phyloP scores from a whole-genome alignment of 2,888 invertebrate species.

The Mystacides longicornis region DNA sequence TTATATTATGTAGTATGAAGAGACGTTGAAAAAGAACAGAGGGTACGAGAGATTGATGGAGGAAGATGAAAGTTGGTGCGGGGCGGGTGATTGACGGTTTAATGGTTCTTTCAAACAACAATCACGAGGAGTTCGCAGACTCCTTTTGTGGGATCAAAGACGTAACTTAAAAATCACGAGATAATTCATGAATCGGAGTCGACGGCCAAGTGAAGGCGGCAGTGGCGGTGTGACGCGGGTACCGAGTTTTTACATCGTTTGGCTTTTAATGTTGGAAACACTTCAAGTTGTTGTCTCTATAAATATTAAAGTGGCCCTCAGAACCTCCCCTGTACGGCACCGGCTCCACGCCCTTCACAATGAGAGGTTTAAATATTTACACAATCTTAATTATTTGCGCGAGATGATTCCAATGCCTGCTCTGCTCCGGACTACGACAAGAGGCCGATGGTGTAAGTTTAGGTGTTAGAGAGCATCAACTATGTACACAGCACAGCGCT shows the following conservation, averaged over 20 bases:
- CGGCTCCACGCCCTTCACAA: not conserved
- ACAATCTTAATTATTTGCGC: not conserved
- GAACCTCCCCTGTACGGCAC: not conserved
- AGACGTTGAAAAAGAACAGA: no score
- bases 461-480: not conserved
- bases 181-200: no score
- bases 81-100: no score
- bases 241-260: not conserved
- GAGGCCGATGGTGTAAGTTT: not conserved
- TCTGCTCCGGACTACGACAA: not conserved
- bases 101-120: no score
- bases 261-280: conserved; percentile 1
- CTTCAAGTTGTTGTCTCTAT: not conserved
- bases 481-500: not conserved
- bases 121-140: no score
- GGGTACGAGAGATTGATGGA: no score
- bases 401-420: not conserved
- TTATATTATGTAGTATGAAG: no score
- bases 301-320: not conserved
- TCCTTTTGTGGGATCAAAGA: no score
- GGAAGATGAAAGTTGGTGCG: no score
- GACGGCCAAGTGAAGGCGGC: no score
- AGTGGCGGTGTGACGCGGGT: no score
- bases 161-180: no score
- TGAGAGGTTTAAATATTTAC: not conserved